phyloP scores from a whole-genome alignment of 2,888 invertebrate genomes.

The Ecliptopera silaceata region DNA sequence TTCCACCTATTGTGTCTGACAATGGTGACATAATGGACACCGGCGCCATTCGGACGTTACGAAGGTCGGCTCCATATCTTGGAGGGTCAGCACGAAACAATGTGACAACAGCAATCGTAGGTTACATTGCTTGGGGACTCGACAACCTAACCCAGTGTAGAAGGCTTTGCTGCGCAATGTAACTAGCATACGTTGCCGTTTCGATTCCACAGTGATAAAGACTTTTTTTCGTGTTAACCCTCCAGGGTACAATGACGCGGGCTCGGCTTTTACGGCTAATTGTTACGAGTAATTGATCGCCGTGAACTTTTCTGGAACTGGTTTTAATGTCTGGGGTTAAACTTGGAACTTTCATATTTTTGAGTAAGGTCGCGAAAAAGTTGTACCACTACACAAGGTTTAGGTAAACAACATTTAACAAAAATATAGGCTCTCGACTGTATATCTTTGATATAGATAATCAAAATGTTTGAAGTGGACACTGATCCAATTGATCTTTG shows the following conservation, averaged over 20 bases:
- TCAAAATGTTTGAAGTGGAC: too few species aligned
- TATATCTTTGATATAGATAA: too few species aligned
- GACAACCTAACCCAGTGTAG: too few species aligned
- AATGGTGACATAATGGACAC: constrained; percentile 56
- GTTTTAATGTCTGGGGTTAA: not conserved
- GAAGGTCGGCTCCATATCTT: constrained; percentile 44
- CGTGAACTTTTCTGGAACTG: constrained; percentile 7
- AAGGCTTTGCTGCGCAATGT: too few species aligned
- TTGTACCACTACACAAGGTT: not conserved
- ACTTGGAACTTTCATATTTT: not conserved
- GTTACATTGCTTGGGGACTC: too few species aligned
- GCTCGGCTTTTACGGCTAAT: constrained; percentile 33
- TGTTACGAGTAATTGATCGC: constrained; percentile 14
- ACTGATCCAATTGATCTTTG: too few species aligned
- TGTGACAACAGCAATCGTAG: too few species aligned
- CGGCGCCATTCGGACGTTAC: constrained; percentile 44
- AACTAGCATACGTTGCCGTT: too few species aligned
- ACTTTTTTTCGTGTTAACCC: too few species aligned
- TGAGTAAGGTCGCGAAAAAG: not conserved
- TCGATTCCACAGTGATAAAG: too few species aligned
- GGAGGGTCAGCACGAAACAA: too few species aligned
- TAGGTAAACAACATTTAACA: not conserved
- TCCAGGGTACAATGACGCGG: constrained; percentile 34
- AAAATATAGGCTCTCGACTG: not conserved
- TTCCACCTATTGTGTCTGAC: constrained; percentile 48